Evolutionary conservation across 2,888 invertebrate species (phyloP), one percentile per base, ranked within the genome.

Genomic region (Aleiodes alternator): DNA sequence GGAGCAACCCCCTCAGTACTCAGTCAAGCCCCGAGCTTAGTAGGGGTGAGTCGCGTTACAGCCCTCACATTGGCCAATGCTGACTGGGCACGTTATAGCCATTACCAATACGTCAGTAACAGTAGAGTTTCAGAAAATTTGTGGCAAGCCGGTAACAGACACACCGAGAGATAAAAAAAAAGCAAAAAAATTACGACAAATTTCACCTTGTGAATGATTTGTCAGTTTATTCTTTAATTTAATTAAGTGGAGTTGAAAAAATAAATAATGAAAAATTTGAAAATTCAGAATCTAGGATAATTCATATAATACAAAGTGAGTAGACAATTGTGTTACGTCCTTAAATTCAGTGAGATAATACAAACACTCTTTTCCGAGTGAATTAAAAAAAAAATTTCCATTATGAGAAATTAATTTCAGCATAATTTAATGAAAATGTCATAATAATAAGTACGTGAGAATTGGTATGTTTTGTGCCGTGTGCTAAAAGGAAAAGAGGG

Each of bases 1-100:
- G 43, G 16, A 23, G 43, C 48, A 79, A 78, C 80, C 80, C 80
- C 81, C 76, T 82, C 82, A 78, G 75, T 78, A 80, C 80, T 86
- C 85, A 88, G 88, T 88, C 83, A 81, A 84, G 84, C 85, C 86
- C 87, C 87, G 84, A 84, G 82, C 78, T 83, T 82, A 78, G 80
- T 78, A 83, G 85, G 86, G 87, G 86, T 86, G 81, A 82, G 82
- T 82, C 86, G 86, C 83, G 86, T 80, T 83, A 80, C 72, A 72
- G 76, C 80, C 66, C 76, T 74, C 74, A 8, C 4, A 64, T 73
- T 70, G 69, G 73, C 70, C 76, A 76, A 72, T 76, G 80, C 79
- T 76, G 57, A 69, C 69, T 14, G 34, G 31, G 61, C 75, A 72
- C 75, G 75, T 78, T 61, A 53, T 31, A 31, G 43, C 43, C 38